Evolutionary conservation across 2,888 invertebrate species (phyloP).

Genomic region (Coelinius sp.): DNA sequence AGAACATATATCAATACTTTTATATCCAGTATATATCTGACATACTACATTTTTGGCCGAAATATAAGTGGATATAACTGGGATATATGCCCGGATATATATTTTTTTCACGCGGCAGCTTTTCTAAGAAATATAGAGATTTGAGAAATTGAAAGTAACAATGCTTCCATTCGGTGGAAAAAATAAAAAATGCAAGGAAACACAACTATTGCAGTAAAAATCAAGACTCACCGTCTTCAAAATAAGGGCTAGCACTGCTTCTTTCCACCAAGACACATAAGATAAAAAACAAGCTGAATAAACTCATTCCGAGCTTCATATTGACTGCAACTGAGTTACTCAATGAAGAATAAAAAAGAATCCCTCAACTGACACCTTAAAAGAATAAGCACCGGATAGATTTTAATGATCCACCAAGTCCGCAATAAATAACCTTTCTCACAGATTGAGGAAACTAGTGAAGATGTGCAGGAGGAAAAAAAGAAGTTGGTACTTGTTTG

Average conservation of each 20-base stretch:
- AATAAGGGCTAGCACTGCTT: conserved; percentile 59
- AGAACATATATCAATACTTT: no score
- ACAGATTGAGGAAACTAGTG: neutral
- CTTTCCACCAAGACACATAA: conserved; percentile 54
- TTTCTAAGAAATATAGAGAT: no score
- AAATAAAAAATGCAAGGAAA: neutral
- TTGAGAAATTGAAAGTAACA: no score
- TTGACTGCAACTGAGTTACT: neutral
- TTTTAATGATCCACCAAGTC: neutral
- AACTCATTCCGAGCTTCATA: conserved; percentile 59
- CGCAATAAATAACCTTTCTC: neutral
- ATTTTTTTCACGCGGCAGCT: no score
- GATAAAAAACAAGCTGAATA: conserved; percentile 59
- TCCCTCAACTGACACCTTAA: neutral
- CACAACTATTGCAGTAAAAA: neutral
- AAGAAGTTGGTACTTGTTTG: conserved; percentile 34
- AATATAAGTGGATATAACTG: no score
- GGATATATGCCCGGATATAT: no score
- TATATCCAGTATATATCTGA: no score
- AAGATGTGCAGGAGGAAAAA: neutral
- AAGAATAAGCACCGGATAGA: neutral
- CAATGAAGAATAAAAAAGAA: neutral
- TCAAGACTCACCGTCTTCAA: conserved; percentile 64
- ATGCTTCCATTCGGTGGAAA: no score
- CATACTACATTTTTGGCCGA: no score